These are phyloP conservation scores for Nibea albiflora DNA, from an alignment of 2,113 vertebrate species.

Conservation along the genomic window DNA sequence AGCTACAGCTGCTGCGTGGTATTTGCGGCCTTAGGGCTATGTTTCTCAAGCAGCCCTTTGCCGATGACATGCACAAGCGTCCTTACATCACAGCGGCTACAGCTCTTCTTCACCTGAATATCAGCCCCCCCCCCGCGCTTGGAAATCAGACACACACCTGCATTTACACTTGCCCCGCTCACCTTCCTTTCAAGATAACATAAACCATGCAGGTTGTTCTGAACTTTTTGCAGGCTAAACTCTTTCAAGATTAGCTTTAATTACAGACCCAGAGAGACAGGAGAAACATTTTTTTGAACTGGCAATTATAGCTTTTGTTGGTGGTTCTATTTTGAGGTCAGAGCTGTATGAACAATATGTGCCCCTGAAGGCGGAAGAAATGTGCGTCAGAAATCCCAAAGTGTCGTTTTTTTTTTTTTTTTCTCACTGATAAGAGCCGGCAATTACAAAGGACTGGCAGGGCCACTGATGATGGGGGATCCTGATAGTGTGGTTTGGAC, in stretches of 20 bases:
- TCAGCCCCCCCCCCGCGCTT: background rate
- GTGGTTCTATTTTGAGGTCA: slow-evolving; percentile 60
- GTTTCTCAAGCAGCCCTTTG: slow-evolving; percentile 62
- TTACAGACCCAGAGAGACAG: slow-evolving; percentile 61
- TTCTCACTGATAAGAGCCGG: slow-evolving; percentile 38
- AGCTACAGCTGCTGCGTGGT: slow-evolving; percentile 73
- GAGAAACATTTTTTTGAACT: slow-evolving; percentile 60
- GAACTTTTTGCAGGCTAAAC: slow-evolving; percentile 48
- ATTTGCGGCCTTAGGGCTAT: slow-evolving; percentile 63
- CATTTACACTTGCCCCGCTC: slow-evolving; percentile 30
- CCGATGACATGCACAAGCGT: slow-evolving; percentile 65
- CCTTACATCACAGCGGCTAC: slow-evolving; percentile 65
- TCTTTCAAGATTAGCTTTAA: slow-evolving; percentile 69
- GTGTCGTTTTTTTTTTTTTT: background rate
- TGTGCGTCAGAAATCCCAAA: slow-evolving; percentile 26
- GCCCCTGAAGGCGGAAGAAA: slow-evolving; percentile 5
- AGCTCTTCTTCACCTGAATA: slow-evolving; percentile 39
- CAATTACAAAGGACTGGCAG: slow-evolving; percentile 35
- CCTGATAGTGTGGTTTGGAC: slow-evolving; percentile 63
- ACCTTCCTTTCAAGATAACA: slow-evolving; percentile 43
- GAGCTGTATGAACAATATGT: slow-evolving; percentile 38
- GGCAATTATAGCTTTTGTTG: slow-evolving; percentile 69
- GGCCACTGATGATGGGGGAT: slow-evolving; percentile 44
- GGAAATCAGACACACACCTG: slow-evolving; percentile 59
- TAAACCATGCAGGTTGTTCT: slow-evolving; percentile 54